Evolutionary conservation across 2,888 invertebrate species (phyloP), one percentile per base, ranked within the genome.

Genomic region (Villa cingulata): DNA sequence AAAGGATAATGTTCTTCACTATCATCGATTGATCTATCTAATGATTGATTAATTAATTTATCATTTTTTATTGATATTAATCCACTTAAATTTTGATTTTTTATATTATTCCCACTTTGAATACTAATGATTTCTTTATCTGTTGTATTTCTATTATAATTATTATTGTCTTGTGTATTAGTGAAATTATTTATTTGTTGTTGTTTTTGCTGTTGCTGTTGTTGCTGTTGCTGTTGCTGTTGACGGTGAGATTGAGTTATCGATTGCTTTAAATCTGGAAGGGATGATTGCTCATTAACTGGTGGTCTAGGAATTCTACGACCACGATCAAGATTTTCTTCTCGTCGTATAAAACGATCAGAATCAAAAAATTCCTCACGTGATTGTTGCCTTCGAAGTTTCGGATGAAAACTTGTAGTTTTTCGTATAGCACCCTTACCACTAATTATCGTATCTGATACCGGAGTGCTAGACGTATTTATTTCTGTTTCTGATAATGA

Each of bases 241-340:
- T 37, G 37, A n/a, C 12, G 14, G 9, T 7, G 9, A 9, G 37
- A 37, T n/a, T 46, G 46, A n/a, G n/a, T n/a, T n/a, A n/a, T n/a
- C n/a, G n/a, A n/a, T 32, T 49, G 48, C 17, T 48, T 47, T 32
- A 44, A 41, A 39, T 41, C 46, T 32, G 37, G 45, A 23, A 46
- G 27, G 12, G 41, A 17, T 41, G 37, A 18, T 14, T 41, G 46
- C 14, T 46, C 37, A 9, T 37, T 29, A n/a, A 32, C 3, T 19
- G 34, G 5, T 50, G 44, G 45, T 55, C 58, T 56, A 47, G 60
- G 62, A 45, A 63, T 55, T 51, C 68, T 60, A 54, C 66, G 62
- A 47, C 67, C 67, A 51, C 65, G 62, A 51, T 65, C 60, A 37
- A 58, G 51, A 23, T 52, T 51, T 43, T 55, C 53, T 38, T 56